A percentile compares a stretch with the other conserved stretches of the same genome.
Evolutionary conservation across 2,797 vertebrate genomes (phyloP).

Genomic region (Apogon hyalosoma): DNA sequence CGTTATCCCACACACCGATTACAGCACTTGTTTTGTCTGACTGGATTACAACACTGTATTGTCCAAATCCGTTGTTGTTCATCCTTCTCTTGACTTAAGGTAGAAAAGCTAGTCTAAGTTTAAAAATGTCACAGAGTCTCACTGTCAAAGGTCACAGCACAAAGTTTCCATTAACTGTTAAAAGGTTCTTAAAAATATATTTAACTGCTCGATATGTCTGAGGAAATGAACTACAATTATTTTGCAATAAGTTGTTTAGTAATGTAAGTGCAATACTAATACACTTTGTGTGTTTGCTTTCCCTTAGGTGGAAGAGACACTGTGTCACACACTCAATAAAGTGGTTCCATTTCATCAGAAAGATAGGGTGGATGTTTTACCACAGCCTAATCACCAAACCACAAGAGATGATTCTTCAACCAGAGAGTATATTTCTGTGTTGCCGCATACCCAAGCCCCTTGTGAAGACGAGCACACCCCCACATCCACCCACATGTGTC

Average conservation of each 20-base stretch:
- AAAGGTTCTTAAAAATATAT: conserved; percentile 35
- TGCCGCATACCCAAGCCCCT: conserved; percentile 24
- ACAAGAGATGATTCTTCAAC: conserved; percentile 35
- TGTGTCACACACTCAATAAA: conserved; percentile 37
- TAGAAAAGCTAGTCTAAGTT: conserved; percentile 37
- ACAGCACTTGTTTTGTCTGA: neutral
- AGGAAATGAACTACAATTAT: neutral
- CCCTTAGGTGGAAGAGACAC: conserved; percentile 63
- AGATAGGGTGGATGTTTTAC: conserved; percentile 36
- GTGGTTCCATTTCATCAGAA: conserved; percentile 30
- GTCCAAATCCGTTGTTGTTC: conserved; percentile 18
- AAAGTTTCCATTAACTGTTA: conserved; percentile 18
- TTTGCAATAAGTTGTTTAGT: neutral
- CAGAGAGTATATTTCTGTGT: conserved; percentile 16
- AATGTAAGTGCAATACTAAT: conserved; percentile 21
- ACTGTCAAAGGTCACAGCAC: conserved; percentile 48
- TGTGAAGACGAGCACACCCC: conserved; percentile 33
- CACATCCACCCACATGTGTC: conserved; percentile 31
- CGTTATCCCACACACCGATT: neutral
- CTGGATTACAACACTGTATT: neutral
- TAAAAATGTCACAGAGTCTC: conserved; percentile 46
- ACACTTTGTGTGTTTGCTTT: conserved; percentile 60
- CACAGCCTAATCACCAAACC: conserved; percentile 13
- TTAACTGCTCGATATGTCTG: neutral
- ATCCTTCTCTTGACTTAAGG: conserved; percentile 50